A percentile compares a stretch with the other conserved stretches of the same genome.
Conservation (phyloP, 2,888 invertebrate genomes). For the Sussaba pulchella region DNA sequence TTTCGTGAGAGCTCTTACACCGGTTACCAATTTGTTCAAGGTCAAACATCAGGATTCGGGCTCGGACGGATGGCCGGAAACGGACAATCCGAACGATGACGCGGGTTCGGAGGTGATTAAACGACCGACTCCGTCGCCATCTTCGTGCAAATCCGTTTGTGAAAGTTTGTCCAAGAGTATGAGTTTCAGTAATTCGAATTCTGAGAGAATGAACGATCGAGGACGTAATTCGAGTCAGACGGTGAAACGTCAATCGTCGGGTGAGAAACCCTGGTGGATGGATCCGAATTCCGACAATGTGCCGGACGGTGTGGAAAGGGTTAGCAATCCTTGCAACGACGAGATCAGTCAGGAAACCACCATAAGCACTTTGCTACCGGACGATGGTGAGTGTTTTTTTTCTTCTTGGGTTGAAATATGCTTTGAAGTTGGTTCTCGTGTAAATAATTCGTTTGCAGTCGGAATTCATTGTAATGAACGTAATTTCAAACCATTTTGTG, state of each 20-base stretch:
- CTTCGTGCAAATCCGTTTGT: conserved; percentile 70
- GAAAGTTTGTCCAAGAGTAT: conserved; percentile 72
- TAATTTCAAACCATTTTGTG: too few relatives aligned
- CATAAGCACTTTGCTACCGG: conserved; percentile 80
- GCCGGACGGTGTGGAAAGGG: conserved; percentile 80
- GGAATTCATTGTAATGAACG: too few relatives aligned
- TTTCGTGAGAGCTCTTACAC: conserved; percentile 90
- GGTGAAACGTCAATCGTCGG: conserved; percentile 75
- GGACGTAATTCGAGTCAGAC: conserved; percentile 59
- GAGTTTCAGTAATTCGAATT: conserved; percentile 73
- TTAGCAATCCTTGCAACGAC: conserved; percentile 75
- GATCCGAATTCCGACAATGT: conserved; percentile 82
- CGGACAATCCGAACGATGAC: conserved; percentile 70
- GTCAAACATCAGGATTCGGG: conserved; percentile 84
- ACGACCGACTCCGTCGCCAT: conserved; percentile 67
- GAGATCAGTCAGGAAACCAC: conserved; percentile 82
- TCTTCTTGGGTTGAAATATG: background rate
- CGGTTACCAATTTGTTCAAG: conserved; percentile 89
- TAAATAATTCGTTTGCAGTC: too few relatives aligned
- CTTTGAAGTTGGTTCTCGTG: too few relatives aligned
- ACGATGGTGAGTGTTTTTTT: conserved; percentile 77
- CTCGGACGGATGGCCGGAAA: conserved; percentile 56
- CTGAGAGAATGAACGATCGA: conserved; percentile 66
- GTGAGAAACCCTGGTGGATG: conserved; percentile 83
- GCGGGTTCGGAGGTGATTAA: conserved; percentile 66